Base-by-base conservation (phyloP, 2,888 invertebrate species). In the Aromia moschata region DNA sequence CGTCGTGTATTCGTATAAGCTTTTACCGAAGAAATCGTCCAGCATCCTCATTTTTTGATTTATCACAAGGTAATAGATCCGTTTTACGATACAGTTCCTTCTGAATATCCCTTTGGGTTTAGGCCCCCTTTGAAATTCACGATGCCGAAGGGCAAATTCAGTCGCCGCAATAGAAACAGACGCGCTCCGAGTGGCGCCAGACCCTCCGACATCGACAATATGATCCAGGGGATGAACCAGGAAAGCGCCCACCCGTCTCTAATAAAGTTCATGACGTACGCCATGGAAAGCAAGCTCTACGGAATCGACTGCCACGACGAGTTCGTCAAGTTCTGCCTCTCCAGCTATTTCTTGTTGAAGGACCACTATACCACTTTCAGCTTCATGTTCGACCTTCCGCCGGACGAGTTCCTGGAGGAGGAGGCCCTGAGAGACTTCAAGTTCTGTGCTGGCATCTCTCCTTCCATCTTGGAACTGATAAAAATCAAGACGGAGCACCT, bases 401-500 rank as follows among this genome's bases (percentile, higher is more conserved):
- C 47, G 3, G 47, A 47, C 12, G 25, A 49, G 1, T 10, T 11
- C 9, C 33, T 56, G 17, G 36, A 20, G 7, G 41, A 47, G 14
- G n/a, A 41, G 18, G 41, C 36, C 9, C 12, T 33, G 7, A 33
- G 10, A 17, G 47, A 56, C 36, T 47, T 47, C n/a, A 45, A 41
- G 9, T 15, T 56, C 7, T 15, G 5, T 11, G 40, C 56, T 12
- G 56, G 56, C 9, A 10, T 47, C 1, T 37, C 10, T 9, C 25
- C 47, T 3, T 30, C 17, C 9, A 14, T 56, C 0, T 5, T 49
- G 15, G 33, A 47, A 11, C 33, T 56, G 41, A 25, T 56, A n/a
- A 56, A 56, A 33, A 41, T 56, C 18, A 56, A 56, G 33, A 41
- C 47, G 2, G 56, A 56, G 20, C 40, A 20, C 15, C 16, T 18